Evolutionary conservation across 2,113 vertebrate species (phyloP).

Genomic region (Chrysemys picta): DNA sequence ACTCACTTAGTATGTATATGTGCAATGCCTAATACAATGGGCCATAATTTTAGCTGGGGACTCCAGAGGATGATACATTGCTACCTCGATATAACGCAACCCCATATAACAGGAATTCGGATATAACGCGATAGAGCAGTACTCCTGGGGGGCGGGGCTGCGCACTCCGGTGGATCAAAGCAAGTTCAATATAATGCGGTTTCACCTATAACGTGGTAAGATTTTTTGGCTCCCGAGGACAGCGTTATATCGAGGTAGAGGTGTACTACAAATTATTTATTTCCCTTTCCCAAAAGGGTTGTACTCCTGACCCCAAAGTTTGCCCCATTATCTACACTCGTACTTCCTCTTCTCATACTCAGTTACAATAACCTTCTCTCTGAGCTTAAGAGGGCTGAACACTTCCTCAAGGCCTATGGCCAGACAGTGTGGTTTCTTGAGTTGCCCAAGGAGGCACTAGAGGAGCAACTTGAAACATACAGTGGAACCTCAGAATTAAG

Average conservation of each 20-base stretch:
- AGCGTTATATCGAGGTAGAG: too few relatives aligned
- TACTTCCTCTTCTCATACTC: background rate
- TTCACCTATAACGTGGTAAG: too few relatives aligned
- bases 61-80: background rate
- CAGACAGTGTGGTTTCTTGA: background rate
- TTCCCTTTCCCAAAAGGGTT: background rate
- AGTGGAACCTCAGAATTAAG: too few relatives aligned
- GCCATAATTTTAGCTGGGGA: background rate
- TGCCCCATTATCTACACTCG: background rate
- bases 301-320: background rate
- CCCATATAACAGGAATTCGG: too few relatives aligned
- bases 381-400: background rate
- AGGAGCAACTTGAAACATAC: background rate
- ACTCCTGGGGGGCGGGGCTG: too few relatives aligned
- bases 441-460: background rate
- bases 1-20: background rate
- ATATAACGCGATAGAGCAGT: too few relatives aligned
- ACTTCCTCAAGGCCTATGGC: background rate
- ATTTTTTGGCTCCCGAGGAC: too few relatives aligned
- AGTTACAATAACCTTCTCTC: background rate
- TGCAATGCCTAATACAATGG: background rate
- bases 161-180: too few relatives aligned
- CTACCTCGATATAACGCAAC: too few relatives aligned
- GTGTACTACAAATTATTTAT: background rate
- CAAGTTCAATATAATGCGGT: too few relatives aligned